Evolutionary conservation across 2,113 vertebrate genomes (phyloP).

Genomic region (Sclerurus mexicanus): DNA sequence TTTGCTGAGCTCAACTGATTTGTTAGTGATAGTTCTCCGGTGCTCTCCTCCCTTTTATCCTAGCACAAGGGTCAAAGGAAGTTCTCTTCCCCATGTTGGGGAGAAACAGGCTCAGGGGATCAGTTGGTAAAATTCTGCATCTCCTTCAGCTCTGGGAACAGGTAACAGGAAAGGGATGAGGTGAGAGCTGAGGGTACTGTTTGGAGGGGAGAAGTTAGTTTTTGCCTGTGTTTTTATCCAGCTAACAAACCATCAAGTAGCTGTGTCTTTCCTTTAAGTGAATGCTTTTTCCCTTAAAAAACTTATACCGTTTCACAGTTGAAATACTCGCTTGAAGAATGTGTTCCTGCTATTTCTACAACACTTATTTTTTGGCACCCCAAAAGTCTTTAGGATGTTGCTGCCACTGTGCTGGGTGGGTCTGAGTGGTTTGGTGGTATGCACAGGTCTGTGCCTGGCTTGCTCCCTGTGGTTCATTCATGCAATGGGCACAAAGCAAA

Average conservation of each 20-base stretch:
- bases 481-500: background rate
- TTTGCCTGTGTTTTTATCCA: background rate
- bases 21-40: background rate
- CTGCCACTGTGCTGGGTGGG: background rate
- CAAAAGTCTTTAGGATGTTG: fast-evolving
- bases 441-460: background rate
- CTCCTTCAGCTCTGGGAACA: background rate
- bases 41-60: background rate
- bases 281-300: background rate
- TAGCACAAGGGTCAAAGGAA: background rate
- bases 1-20: background rate
- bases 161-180: background rate
- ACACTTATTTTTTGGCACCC: background rate
- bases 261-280: background rate
- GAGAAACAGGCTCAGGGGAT: background rate
- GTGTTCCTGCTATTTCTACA: background rate
- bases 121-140: background rate
- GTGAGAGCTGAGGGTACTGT: background rate
- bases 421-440: background rate
- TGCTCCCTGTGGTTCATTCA: background rate
- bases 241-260: background rate
- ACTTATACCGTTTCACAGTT: background rate
- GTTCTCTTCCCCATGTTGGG: background rate
- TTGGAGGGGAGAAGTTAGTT: background rate
- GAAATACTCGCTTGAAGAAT: background rate